phyloP scores from a whole-genome alignment of 2,797 vertebrate genomes.

The Leuciscus waleckii region DNA sequence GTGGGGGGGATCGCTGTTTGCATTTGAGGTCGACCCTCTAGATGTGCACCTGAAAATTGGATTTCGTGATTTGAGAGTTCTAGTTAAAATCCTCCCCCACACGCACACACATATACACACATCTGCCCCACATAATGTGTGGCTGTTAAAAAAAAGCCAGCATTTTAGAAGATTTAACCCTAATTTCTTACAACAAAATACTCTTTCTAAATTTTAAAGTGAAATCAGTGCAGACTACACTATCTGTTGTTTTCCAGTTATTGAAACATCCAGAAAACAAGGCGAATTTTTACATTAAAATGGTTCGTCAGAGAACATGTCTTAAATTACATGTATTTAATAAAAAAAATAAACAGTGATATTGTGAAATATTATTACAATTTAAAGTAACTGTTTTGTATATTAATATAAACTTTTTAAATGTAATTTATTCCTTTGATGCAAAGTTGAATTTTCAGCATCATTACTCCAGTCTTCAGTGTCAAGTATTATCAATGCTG shows the following conservation, averaged over 20 bases:
- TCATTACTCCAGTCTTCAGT: no score
- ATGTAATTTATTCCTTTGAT: no score
- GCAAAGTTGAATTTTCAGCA: no score
- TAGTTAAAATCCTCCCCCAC: conserved; percentile 58
- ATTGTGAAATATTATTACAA: neutral
- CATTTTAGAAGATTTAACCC: neutral
- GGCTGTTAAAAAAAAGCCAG: neutral
- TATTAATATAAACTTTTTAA: neutral
- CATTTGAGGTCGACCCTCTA: conserved; percentile 75
- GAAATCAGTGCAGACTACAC: neutral
- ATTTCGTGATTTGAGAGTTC: conserved; percentile 66
- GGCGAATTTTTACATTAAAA: neutral
- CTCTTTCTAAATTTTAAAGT: neutral
- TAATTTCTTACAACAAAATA: neutral
- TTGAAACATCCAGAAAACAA: neutral
- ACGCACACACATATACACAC: conserved; percentile 8
- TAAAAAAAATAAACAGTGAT: neutral
- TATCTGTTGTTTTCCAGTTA: no score
- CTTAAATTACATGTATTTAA: neutral
- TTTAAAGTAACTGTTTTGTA: neutral
- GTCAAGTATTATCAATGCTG: neutral
- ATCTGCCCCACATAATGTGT: conserved; percentile 14
- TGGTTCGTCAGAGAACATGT: neutral
- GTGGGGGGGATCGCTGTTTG: conserved; percentile 66
- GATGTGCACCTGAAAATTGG: conserved; percentile 79